These are phyloP conservation scores for Oxycera nigricornis DNA, from an alignment of 2,888 invertebrate species.

Conservation along the genomic window DNA sequence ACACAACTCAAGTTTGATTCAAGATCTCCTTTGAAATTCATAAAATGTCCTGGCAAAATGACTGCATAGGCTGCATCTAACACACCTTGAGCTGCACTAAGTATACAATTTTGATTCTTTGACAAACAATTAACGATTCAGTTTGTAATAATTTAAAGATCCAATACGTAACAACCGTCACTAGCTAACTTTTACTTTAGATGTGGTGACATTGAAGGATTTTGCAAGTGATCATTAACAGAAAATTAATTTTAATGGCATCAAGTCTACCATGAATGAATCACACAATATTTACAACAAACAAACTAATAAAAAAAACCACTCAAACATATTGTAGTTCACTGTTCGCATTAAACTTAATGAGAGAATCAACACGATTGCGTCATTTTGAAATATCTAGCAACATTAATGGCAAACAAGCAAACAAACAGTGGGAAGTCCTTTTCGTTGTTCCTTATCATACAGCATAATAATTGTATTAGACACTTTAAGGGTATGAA, in stretches of 20 bases:
- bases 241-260: background rate
- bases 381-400: constrained; percentile 17
- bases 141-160: no score
- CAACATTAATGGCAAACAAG: constrained; percentile 4
- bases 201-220: no score
- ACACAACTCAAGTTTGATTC: background rate
- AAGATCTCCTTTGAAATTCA: no score
- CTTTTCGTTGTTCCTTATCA: constrained; percentile 36
- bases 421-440: background rate
- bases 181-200: no score
- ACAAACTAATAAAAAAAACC: background rate
- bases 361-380: background rate
- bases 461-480: constrained; percentile 6
- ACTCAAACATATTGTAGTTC: background rate
- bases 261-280: background rate
- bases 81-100: no score
- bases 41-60: no score
- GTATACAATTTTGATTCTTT: no score
- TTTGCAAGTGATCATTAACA: background rate
- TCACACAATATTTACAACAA: no score
- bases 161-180: no score
- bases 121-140: no score
- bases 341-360: background rate
- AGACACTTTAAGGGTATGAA: background rate
- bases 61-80: no score